Base-by-base conservation (phyloP, 2,797 vertebrate species). In the Danio tinwini region DNA sequence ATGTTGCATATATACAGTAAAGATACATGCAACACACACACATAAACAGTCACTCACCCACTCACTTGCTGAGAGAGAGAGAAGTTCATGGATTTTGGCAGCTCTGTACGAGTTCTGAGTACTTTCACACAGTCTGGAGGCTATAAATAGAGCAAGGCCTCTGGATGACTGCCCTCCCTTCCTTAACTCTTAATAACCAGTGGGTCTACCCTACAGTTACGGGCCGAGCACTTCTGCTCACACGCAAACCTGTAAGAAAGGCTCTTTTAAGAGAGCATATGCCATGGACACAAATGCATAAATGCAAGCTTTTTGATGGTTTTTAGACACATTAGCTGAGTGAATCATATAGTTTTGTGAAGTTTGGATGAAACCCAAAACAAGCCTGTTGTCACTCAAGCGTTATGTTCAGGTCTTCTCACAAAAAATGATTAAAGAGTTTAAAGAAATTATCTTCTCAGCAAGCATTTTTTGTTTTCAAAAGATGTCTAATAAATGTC, bases 71-170 rank as follows among this genome's bases (percentile, higher is more conserved):
- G 55, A 58, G 8, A 63, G 39, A 63, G 61, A 39, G 19, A 67
- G 85, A 83, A 83, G 87, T 91, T 91, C 77, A 87, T 69, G 50
- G 83, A 91, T 89, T 91, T 90, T 93, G 92, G 90, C 90, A 88
- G 67, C 80, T 87, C 85, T 87, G 89, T 86, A 88, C 84, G 76
- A 85, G 86, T 89, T 91, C 85, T 85, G 85, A 70, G 82, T 83
- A 89, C 90, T 93, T 93, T 93, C 90, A 91, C 92, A 92, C 89
- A 93, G 90, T 91, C 91, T 90, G 89, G 86, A 78, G 81, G 84
- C 90, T 93, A 93, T 91, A 93, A 92, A 94, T 94, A 94, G 90
- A 85, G 78, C 82, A 88, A 91, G 88, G 91, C 86, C 89, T 88
- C 89, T 91, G 92, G 93, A 90, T 82, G 68, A 74, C 83, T 88